Percentiles rank a stretch among this genome's conserved stretches.
Evolutionary conservation across 2,113 vertebrate genomes (phyloP).

Genomic region (Oreochromis aureus): DNA sequence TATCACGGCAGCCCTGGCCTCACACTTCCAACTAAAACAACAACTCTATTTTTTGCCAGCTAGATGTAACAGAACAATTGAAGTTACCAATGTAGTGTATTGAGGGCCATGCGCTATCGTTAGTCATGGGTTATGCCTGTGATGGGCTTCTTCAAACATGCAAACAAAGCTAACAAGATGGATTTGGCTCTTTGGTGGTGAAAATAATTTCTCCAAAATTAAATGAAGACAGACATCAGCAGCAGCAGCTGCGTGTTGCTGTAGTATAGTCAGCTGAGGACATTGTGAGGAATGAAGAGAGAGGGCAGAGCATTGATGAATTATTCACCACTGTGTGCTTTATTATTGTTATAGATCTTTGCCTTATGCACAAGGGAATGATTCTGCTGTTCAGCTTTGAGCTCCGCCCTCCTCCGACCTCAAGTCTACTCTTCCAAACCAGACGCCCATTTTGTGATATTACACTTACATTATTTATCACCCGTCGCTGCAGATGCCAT

Average conservation of each 20-base stretch:
- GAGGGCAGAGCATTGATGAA: conserved; percentile 47
- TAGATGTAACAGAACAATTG: not conserved
- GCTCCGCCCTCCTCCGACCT: conserved; percentile 65
- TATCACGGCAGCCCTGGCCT: not conserved
- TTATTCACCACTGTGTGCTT: conserved; percentile 67
- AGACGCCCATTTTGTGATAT: conserved; percentile 71
- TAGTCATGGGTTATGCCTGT: not conserved
- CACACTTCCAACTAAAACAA: not conserved
- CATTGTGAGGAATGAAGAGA: conserved; percentile 43
- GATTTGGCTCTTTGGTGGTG: not conserved
- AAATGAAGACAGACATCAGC: not conserved
- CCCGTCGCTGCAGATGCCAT: conserved; percentile 49
- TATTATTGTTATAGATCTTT: conserved; percentile 61
- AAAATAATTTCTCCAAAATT: not conserved
- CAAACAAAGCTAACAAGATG: not conserved
- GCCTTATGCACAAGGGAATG: conserved; percentile 64
- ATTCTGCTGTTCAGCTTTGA: conserved; percentile 57
- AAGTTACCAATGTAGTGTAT: not conserved
- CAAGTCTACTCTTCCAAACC: conserved; percentile 31
- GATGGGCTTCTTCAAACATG: not conserved
- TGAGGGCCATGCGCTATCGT: not conserved
- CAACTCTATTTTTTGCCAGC: not conserved
- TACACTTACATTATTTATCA: conserved; percentile 78
- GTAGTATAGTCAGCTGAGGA: conserved; percentile 8
- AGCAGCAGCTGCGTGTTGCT: not conserved